Conservation (phyloP, 2,113 vertebrate species). For the Hirundichthys speculiger region DNA sequence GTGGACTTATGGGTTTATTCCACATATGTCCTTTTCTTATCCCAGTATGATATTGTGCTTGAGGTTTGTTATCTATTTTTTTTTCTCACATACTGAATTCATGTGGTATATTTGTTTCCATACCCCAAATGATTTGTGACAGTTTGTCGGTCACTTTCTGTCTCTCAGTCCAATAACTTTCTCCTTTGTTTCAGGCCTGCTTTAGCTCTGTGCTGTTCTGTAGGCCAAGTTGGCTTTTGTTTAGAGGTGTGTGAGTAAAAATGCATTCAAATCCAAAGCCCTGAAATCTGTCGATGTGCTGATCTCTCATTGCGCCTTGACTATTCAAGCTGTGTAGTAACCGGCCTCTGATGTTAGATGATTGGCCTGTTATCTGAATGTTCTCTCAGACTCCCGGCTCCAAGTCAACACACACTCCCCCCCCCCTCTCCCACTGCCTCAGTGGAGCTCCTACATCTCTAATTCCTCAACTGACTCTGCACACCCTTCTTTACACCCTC, state of each 20-base stretch:
- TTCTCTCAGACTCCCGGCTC: constrained; percentile 46
- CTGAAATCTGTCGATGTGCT: constrained; percentile 84
- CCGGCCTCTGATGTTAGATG: constrained; percentile 49
- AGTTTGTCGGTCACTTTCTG: constrained; percentile 55
- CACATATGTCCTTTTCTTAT: constrained; percentile 5
- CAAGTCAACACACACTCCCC: constrained; percentile 56
- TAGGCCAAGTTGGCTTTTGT: constrained; percentile 84
- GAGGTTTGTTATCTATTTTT: constrained; percentile 22
- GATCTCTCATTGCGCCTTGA: constrained; percentile 91
- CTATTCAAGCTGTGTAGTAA: constrained; percentile 78
- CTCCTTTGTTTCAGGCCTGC: constrained; percentile 81
- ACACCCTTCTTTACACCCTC: constrained; percentile 17
- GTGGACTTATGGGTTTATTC: not conserved
- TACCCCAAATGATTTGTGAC: constrained; percentile 61
- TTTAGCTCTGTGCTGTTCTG: constrained; percentile 80
- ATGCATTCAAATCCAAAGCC: constrained; percentile 99
- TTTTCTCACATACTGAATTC: constrained; percentile 34
- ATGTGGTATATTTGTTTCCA: constrained; percentile 53
- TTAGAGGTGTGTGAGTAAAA: constrained; percentile 99
- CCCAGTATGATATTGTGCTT: constrained; percentile 16
- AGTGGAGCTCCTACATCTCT: constrained; percentile 40
- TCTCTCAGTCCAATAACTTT: constrained; percentile 79
- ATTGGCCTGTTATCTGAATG: constrained; percentile 54
- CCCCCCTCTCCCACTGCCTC: constrained; percentile 22
- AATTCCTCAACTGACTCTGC: constrained; percentile 42